Conservation (phyloP, 2,113 vertebrate genomes). For the Apistogramma diplotaenia region DNA sequence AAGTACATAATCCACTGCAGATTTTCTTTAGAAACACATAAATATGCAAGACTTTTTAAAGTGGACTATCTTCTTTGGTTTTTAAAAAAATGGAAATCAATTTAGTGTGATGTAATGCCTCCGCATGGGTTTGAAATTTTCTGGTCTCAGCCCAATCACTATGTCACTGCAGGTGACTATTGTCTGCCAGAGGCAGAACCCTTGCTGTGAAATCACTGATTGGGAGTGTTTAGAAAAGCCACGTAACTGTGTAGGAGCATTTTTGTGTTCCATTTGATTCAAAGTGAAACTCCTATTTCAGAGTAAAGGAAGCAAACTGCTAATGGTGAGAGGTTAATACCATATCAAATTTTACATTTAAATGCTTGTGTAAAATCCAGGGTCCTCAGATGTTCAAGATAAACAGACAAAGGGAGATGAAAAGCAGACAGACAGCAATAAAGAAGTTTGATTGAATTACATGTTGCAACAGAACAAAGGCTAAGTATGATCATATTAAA, state of each 20-base stretch:
- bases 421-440: neutral
- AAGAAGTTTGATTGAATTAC: neutral
- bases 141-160: conserved; percentile 19
- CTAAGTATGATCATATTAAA: neutral
- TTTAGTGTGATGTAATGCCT: neutral
- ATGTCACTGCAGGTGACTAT: conserved; percentile 13
- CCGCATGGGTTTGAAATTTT: neutral
- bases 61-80: neutral
- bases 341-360: neutral
- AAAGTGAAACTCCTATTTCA: neutral
- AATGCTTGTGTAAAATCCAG: neutral
- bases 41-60: neutral
- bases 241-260: neutral
- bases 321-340: neutral
- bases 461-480: neutral
- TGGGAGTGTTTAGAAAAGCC: conserved; percentile 11
- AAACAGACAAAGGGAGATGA: neutral
- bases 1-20: neutral
- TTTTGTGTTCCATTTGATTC: neutral
- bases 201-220: conserved; percentile 49
- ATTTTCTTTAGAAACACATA: neutral
- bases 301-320: neutral
- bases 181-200: conserved; percentile 12
- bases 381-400: neutral
- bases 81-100: neutral